Evolutionary conservation across 2,113 vertebrate species (phyloP).

Genomic region (Circaetus cinerascens): DNA sequence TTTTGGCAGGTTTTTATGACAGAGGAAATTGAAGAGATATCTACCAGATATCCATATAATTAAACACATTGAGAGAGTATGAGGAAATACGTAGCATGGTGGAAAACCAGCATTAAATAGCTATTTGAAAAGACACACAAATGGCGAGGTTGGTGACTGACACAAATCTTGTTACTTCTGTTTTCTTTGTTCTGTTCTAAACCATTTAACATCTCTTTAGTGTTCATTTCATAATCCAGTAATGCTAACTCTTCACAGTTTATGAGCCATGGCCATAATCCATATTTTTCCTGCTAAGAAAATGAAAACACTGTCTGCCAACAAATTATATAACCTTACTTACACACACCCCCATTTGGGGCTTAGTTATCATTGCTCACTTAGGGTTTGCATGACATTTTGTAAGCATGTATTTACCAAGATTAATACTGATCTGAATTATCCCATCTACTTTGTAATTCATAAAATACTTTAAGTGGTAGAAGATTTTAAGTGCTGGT

Average conservation of each 20-base stretch:
- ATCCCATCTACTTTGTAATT: neutral
- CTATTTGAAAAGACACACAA: neutral
- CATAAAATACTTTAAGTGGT: neutral
- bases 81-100: neutral
- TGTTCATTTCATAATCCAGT: neutral
- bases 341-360: neutral
- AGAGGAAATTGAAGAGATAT: neutral
- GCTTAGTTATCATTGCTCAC: neutral
- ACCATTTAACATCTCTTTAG: neutral
- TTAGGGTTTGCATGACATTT: neutral
- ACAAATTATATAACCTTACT: neutral
- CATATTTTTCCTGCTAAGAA: neutral
- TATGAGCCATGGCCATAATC: neutral
- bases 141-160: neutral
- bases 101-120: neutral
- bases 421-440: neutral
- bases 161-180: neutral
- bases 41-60: neutral
- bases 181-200: conserved; percentile 12
- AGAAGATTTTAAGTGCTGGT: neutral
- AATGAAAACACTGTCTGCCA: neutral
- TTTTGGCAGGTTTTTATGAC: neutral
- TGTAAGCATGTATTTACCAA: neutral
- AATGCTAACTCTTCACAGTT: neutral
- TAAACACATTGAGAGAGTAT: neutral